Evolutionary conservation across 2,888 invertebrate genomes (phyloP).

Genomic region (Hemithea aestivaria): DNA sequence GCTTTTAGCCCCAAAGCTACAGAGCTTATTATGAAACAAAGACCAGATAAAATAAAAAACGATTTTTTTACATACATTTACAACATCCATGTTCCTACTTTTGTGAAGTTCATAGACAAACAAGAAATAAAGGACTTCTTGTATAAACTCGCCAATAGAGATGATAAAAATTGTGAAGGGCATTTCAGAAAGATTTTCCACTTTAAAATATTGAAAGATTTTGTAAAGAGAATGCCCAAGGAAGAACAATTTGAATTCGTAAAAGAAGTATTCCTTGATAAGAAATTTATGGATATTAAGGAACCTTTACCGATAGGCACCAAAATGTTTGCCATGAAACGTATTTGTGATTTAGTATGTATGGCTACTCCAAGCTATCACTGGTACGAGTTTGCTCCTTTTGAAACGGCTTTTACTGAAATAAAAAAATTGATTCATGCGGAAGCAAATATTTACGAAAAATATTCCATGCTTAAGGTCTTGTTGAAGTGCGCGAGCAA

Average conservation of each 20-base stretch:
- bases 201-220: constrained; percentile 23
- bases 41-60: constrained; percentile 40
- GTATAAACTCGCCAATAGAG: constrained; percentile 29
- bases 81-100: constrained; percentile 43
- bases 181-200: background rate
- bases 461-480: constrained; percentile 38
- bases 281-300: constrained; percentile 19
- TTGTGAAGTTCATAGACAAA: constrained; percentile 45
- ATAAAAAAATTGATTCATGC: constrained; percentile 36
- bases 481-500: constrained; percentile 38
- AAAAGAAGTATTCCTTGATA: constrained; percentile 46
- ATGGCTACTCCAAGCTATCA: constrained; percentile 28
- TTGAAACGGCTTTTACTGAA: constrained; percentile 47
- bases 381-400: constrained; percentile 55
- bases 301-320: constrained; percentile 24
- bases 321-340: constrained; percentile 29
- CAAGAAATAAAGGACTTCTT: constrained; percentile 47
- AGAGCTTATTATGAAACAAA: constrained; percentile 45
- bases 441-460: constrained; percentile 31
- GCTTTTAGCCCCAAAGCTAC: constrained; percentile 46
- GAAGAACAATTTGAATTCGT: constrained; percentile 49
- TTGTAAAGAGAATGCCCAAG: constrained; percentile 44
- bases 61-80: constrained; percentile 29
- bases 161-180: constrained; percentile 24
- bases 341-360: constrained; percentile 22